These are phyloP conservation scores for Allobates femoralis DNA, from an alignment of 2,797 vertebrate species.

Conservation along the genomic window DNA sequence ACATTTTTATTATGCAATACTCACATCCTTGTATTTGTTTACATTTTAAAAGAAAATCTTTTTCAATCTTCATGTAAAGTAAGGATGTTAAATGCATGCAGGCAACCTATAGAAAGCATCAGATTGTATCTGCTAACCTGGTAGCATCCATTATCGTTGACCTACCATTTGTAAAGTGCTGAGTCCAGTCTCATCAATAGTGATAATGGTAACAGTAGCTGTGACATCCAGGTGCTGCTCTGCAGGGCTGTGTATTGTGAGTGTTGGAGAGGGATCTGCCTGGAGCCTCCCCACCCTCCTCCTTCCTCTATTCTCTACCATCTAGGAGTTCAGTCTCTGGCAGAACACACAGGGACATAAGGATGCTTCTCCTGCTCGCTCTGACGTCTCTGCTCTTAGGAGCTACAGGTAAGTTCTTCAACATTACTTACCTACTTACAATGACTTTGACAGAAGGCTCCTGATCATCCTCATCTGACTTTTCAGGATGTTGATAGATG, in stretches of 20 bases:
- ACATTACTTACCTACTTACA: not conserved
- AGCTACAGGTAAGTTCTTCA: constrained; percentile 51
- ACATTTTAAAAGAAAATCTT: not conserved
- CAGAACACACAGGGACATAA: constrained; percentile 39
- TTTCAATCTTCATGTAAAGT: not conserved
- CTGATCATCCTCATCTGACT: not conserved
- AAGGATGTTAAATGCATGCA: not conserved
- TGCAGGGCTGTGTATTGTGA: not conserved
- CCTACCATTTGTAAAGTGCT: not conserved
- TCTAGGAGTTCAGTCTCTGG: constrained; percentile 49
- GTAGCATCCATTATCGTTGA: not conserved
- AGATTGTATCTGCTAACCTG: not conserved
- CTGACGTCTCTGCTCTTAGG: constrained; percentile 33
- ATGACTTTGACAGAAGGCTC: not conserved
- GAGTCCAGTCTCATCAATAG: constrained; percentile 15
- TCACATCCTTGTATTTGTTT: not conserved
- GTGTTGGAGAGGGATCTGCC: constrained; percentile 31
- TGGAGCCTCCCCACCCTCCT: constrained; percentile 51
- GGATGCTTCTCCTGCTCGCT: constrained; percentile 53
- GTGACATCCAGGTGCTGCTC: constrained; percentile 19
- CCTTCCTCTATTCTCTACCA: constrained; percentile 27
- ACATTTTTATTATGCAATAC: not conserved
- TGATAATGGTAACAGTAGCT: not conserved
- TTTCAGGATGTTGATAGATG: not conserved
- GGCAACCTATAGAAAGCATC: not conserved